A percentile compares a stretch with the other conserved stretches of the same genome.
phyloP scores from a whole-genome alignment of 2,888 invertebrate genomes.

The Ctena decussata region DNA sequence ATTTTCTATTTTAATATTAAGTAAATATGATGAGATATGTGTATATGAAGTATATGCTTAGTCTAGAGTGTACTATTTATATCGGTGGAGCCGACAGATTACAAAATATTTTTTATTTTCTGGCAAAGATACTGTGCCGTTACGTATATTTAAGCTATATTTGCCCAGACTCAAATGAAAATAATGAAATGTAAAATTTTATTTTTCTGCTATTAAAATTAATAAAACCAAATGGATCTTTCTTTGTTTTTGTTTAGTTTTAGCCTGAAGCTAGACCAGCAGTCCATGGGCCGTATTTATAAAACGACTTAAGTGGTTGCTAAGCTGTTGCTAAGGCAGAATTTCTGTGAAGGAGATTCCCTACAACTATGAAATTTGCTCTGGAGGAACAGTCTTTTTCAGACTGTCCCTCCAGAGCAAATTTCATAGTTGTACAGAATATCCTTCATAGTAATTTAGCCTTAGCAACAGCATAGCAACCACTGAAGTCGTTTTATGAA shows the following conservation, averaged over 20 bases:
- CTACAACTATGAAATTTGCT: too few relatives aligned
- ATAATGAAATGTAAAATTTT: conserved; percentile 82
- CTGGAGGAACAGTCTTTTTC: too few relatives aligned
- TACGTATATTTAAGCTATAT: conserved; percentile 78
- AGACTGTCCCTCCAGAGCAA: too few relatives aligned
- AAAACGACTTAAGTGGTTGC: too few relatives aligned
- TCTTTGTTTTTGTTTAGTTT: conserved; percentile 7
- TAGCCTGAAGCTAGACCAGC: too few relatives aligned
- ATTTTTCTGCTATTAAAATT: conserved; percentile 84
- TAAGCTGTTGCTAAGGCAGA: too few relatives aligned
- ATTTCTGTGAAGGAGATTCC: too few relatives aligned
- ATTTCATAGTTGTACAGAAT: too few relatives aligned
- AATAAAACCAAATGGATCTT: conserved; percentile 33
- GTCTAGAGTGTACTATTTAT: background rate
- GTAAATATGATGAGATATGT: conserved; percentile 8
- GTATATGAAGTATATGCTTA: conserved; percentile 5
- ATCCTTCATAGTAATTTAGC: too few relatives aligned
- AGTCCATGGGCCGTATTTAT: background rate
- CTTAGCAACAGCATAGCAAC: too few relatives aligned
- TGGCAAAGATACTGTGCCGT: conserved; percentile 69
- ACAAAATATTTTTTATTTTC: conserved; percentile 77
- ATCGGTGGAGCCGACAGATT: conserved; percentile 58
- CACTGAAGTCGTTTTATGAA: too few relatives aligned
- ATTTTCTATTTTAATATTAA: conserved; percentile 63
- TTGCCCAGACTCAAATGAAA: conserved; percentile 75